Base-by-base conservation (phyloP, 1,140 invertebrate genomes). In the Drosophila equinoxialis region DNA sequence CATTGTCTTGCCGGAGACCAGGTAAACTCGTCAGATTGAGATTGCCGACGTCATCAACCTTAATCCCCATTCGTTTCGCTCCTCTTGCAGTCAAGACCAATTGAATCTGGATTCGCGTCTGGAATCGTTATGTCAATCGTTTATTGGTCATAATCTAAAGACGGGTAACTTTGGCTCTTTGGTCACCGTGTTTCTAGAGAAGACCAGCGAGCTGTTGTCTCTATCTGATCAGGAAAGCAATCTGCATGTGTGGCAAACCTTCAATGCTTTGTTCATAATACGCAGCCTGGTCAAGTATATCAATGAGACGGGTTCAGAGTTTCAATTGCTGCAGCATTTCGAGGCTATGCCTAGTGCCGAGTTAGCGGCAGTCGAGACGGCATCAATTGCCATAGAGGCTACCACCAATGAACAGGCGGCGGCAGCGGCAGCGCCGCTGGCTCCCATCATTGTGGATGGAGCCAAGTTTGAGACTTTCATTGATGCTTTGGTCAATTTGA, bases 221-320 rank as follows among this genome's bases (percentile, higher is more conserved):
- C 95, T 97, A 4, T 95, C 96, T 13, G 96, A 96, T 87, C 96
- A 96, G 92, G 96, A 98, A 91, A 98, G 97, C 92, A 96, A 96
- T 77, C 95, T 98, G 92, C 96, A 98, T 79, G 96, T 96, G 55
- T 99, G 98, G 97, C 98, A 99, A 92, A 96, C 97, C 0, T 97
- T 97, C 91, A 99, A 99, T 93, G 96, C 97, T 0, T 92, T 99
- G 35, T 98, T 99, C 87, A 96, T 98, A 17, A 95, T 99, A 67
- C 94, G 98, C 65, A 96, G 95, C 79, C 94, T 98, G 65, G 94
- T 96, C 64, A 99, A 98, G 92, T 98, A 97, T 92, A 94, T 99
- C 48, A 95, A 98, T 10, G 96, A 97, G 92, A 95, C 94, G 61
- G 93, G 96, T 2, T 95, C 95, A 0, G 96, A 97, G 91, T 95